Conservation (phyloP, 2,113 vertebrate genomes). For the Cyprinus carpio region DNA sequence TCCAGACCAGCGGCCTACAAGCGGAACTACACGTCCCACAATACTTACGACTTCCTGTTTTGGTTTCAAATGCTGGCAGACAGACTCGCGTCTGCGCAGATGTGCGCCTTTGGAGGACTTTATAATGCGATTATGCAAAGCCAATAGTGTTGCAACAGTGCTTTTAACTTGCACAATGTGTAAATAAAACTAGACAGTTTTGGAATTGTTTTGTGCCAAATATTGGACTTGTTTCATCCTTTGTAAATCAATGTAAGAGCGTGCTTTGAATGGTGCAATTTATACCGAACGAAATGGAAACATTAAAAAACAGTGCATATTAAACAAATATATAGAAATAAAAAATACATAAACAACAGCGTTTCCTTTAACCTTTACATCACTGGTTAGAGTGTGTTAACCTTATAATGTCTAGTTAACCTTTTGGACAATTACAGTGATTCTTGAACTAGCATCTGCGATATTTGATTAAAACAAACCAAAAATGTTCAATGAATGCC, state of each 20-base stretch:
- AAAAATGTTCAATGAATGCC: neutral
- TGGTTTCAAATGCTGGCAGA: constrained; percentile 35
- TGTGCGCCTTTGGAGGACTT: neutral
- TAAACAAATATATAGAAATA: neutral
- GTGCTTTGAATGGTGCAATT: neutral
- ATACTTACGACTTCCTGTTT: constrained; percentile 84
- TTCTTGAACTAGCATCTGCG: neutral
- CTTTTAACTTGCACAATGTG: neutral
- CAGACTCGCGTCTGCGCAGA: neutral
- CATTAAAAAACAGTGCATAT: neutral
- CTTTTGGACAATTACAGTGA: neutral
- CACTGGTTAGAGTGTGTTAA: neutral
- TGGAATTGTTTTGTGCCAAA: neutral
- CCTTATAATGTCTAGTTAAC: too few species aligned
- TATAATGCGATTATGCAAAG: neutral
- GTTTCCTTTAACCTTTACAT: neutral
- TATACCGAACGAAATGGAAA: neutral
- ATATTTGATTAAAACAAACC: neutral
- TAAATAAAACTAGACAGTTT: neutral
- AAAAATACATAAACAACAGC: neutral
- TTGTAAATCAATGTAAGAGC: neutral
- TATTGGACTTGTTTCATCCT: neutral
- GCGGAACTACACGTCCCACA: constrained; percentile 90
- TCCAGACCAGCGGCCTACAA: constrained; percentile 73
- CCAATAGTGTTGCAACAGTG: neutral